Conservation (phyloP, 2,797 vertebrate genomes). For the Pogonophryne albipinna region DNA sequence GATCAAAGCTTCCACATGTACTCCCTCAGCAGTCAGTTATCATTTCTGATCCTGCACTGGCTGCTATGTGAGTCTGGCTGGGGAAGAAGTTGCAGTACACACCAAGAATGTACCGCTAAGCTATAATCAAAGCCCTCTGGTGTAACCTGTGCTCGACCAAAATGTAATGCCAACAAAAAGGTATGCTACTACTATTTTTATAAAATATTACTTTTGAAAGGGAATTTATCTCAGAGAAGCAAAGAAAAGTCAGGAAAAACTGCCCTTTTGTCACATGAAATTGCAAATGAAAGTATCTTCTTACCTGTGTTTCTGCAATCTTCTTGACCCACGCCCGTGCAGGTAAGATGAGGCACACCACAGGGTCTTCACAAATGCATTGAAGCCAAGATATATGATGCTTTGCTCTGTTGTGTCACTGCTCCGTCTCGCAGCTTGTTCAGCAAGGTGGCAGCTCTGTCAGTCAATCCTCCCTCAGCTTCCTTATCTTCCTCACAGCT, state of each 20-base stretch:
- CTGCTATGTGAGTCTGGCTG: slow-evolving; percentile 29
- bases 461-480: slow-evolving; percentile 59
- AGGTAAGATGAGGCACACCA: slow-evolving; percentile 39
- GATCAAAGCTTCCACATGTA: slow-evolving; percentile 67
- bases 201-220: too few species aligned
- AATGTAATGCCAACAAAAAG: neutral
- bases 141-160: neutral
- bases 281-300: slow-evolving; percentile 21
- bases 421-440: slow-evolving; percentile 43
- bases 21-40: slow-evolving; percentile 47
- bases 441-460: slow-evolving; percentile 68
- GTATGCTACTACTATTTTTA: neutral
- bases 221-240: neutral
- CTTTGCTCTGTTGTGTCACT: slow-evolving; percentile 34
- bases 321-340: slow-evolving; percentile 15
- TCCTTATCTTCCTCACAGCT: slow-evolving; percentile 67
- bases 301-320: slow-evolving; percentile 49
- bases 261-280: neutral
- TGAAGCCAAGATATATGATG: slow-evolving; percentile 46
- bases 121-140: slow-evolving; percentile 26
- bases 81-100: slow-evolving; percentile 61
- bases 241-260: neutral
- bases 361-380: slow-evolving; percentile 27
- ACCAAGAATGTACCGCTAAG: slow-evolving; percentile 52
- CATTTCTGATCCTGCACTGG: slow-evolving; percentile 42